phyloP scores from a whole-genome alignment of 2,888 invertebrate species.

The Incurvaria masculella region DNA sequence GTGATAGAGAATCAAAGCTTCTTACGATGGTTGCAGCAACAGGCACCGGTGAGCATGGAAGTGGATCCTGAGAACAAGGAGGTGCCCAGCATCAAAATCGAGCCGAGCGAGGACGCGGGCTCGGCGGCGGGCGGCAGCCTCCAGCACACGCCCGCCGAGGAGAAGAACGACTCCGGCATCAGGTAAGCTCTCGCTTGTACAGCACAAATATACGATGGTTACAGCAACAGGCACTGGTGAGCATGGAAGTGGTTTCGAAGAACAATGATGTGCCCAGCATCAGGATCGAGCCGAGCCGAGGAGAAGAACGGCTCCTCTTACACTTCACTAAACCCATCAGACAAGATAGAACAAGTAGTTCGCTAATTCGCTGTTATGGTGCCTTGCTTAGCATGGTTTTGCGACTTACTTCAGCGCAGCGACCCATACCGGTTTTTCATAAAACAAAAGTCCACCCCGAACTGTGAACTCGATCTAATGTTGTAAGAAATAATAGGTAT shows the following conservation, averaged over 20 bases:
- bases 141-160: slow-evolving; percentile 40
- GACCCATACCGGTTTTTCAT: no score
- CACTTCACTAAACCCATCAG: no score
- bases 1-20: no score
- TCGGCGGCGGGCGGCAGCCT: slow-evolving; percentile 33
- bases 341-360: no score
- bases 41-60: slow-evolving; percentile 27
- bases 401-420: no score
- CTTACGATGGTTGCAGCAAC: no score
- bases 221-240: slow-evolving; percentile 1
- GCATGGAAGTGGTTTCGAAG: slow-evolving; percentile 47
- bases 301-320: slow-evolving; percentile 27
- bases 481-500: no score
- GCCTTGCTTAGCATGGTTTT: no score
- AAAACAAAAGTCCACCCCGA: no score
- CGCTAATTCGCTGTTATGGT: no score
- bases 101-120: slow-evolving; percentile 31
- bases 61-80: slow-evolving; percentile 34
- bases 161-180: slow-evolving; percentile 50
- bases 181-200: slow-evolving; percentile 28
- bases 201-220: neutral
- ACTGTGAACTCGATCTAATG: no score
- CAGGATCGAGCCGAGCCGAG: slow-evolving; percentile 38
- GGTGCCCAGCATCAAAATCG: slow-evolving; percentile 45
- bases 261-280: slow-evolving; percentile 49